Percentiles rank a stretch among this genome's conserved stretches.
Evolutionary conservation across 2,113 vertebrate species (phyloP).

Genomic region (Collichthys lucidus): DNA sequence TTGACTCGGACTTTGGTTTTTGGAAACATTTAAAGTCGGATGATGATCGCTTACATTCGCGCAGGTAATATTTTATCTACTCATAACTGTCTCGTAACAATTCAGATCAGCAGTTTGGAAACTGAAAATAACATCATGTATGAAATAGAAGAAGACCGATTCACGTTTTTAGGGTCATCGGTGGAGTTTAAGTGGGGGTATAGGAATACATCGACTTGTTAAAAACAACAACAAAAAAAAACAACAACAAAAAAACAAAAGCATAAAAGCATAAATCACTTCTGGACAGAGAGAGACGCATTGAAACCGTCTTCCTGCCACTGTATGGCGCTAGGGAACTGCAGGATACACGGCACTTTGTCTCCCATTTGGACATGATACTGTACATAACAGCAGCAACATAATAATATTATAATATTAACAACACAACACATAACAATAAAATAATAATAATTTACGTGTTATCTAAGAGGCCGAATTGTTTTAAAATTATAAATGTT

Average conservation of each 20-base stretch:
- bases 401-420: conserved; percentile 1
- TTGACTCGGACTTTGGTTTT: conserved; percentile 32
- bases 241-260: conserved; percentile 1
- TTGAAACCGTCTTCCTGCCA: conserved; percentile 43
- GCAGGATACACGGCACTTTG: conserved; percentile 13
- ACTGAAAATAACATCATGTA: not conserved
- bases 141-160: not conserved
- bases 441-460: not conserved
- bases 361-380: not conserved
- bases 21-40: conserved; percentile 21
- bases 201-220: not conserved
- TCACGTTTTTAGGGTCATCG: not conserved
- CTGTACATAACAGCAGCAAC: not conserved
- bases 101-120: not conserved
- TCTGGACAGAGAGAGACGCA: conserved; percentile 10
- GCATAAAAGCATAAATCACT: conserved; percentile 55
- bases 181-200: not conserved
- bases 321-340: conserved; percentile 80
- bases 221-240: not conserved
- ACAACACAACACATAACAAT: conserved; percentile 10
- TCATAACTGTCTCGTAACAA: conserved; percentile 2
- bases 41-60: not conserved
- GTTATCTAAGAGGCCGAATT: not conserved
- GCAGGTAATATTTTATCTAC: not conserved
- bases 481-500: not conserved